Evolutionary conservation across 1,140 invertebrate genomes (phyloP).

Genomic region (Diuraphis noxia): DNA sequence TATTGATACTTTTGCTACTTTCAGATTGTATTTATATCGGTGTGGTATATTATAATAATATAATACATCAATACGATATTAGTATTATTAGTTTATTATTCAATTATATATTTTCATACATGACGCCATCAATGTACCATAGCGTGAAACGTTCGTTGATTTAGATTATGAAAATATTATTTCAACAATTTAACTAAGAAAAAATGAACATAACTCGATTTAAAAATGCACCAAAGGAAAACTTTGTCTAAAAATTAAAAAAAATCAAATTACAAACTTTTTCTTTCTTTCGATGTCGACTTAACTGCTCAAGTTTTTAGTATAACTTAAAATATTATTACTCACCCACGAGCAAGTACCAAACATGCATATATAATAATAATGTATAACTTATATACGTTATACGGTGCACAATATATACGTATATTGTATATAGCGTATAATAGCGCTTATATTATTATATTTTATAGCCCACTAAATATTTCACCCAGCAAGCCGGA

Average conservation of each 20-base stretch:
- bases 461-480: neutral
- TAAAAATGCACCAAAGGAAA: neutral
- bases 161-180: neutral
- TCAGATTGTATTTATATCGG: neutral
- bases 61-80: neutral
- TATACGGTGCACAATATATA: neutral
- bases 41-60: neutral
- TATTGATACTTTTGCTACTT: neutral
- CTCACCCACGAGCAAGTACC: neutral
- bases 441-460: neutral
- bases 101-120: too few species aligned
- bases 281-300: neutral
- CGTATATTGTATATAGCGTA: neutral
- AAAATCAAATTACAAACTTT: conserved; percentile 30
- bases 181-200: neutral
- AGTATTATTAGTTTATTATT: too few species aligned
- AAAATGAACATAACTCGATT: neutral
- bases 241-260: neutral
- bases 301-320: neutral
- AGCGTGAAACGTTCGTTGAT: neutral
- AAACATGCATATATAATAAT: neutral
- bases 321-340: neutral
- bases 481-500: neutral
- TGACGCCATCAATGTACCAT: too few species aligned
- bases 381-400: neutral